phyloP scores from a whole-genome alignment of 2,888 invertebrate species.

The Ligdia adustata region DNA sequence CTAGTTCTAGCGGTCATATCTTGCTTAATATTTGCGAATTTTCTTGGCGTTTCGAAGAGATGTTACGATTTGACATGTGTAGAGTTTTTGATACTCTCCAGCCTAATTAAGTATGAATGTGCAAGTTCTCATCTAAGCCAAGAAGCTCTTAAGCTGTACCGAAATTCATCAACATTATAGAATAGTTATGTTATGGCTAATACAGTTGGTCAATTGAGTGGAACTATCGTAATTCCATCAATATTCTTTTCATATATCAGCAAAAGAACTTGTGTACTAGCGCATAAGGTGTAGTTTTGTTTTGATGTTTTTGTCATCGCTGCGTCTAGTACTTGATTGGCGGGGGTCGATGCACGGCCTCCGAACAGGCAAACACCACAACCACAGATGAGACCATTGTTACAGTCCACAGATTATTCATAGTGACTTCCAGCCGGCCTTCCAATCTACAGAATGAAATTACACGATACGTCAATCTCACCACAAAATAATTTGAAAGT shows the following conservation, averaged over 20 bases:
- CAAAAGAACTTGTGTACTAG: not conserved
- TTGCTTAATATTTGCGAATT: too few species aligned
- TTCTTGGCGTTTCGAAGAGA: too few species aligned
- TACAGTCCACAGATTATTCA: not conserved
- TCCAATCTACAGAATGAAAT: slow-evolving; percentile 7
- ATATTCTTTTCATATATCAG: not conserved
- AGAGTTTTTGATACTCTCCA: too few species aligned
- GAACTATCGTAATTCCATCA: not conserved
- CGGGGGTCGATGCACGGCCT: slow-evolving; percentile 26
- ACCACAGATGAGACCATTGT: slow-evolving; percentile 1
- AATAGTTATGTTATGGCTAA: too few species aligned
- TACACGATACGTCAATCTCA: slow-evolving; percentile 11
- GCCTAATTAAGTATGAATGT: too few species aligned
- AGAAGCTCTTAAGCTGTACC: too few species aligned
- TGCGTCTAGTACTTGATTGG: not conserved
- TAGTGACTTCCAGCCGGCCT: not conserved
- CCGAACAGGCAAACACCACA: slow-evolving; percentile 8
- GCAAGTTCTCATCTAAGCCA: too few species aligned
- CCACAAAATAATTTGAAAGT: slow-evolving; percentile 21
- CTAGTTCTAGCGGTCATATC: too few species aligned
- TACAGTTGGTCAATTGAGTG: too few species aligned
- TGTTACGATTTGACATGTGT: too few species aligned
- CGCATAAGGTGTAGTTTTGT: not conserved
- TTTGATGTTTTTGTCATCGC: not conserved
- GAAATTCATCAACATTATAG: too few species aligned